Base-by-base conservation (phyloP, 1,140 invertebrate genomes). In the Leptonema lineaticorne region DNA sequence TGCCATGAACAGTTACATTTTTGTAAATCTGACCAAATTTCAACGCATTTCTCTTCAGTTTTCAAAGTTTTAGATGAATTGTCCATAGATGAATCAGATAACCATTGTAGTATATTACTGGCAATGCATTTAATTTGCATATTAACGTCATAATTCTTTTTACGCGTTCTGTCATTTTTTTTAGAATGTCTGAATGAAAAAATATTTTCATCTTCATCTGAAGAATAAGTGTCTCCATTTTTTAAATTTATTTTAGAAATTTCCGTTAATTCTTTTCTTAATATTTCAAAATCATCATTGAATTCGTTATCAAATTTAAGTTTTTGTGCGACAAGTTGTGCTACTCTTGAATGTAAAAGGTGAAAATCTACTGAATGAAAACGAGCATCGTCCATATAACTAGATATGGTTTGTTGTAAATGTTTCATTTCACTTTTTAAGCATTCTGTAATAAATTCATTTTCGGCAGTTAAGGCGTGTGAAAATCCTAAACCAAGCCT, bases 351-450 rank as follows among this genome's bases (percentile, higher is more conserved):
- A 74, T 89, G 88, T 33, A 86, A 82, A 48, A 85, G 75, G n/a
- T 82, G 78, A 67, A 89, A 88, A 74, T 88, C 82, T 0, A 89
- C 84, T 11, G 75, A 76, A 8, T 82, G 74, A 74, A 88, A 88
- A 48, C 87, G 76, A 14, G 81, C 77, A 73, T 89, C 88, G 67
- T 85, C 83, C 82, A 86, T 86, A 72, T 88, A 89, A 69, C 87
- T 88, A 48, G 76, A 79, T 16, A 89, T 85, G n/a, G 88, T 83
- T 68, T 85, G 81, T 76, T 88, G 86, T 14, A 89, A 75, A 73
- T 87, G 85, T 77, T 87, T 87, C 0, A 87, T 81, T 78, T 89
- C 86, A 0, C 82, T 83, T 70, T 86, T 83, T n/a, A 89, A 73
- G 0, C 77, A 79, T n/a, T 82, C 79, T 0, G 77, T 76, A 0